Evolutionary conservation across 2,797 vertebrate species (phyloP).

Genomic region (Sphenopsis melanotis): DNA sequence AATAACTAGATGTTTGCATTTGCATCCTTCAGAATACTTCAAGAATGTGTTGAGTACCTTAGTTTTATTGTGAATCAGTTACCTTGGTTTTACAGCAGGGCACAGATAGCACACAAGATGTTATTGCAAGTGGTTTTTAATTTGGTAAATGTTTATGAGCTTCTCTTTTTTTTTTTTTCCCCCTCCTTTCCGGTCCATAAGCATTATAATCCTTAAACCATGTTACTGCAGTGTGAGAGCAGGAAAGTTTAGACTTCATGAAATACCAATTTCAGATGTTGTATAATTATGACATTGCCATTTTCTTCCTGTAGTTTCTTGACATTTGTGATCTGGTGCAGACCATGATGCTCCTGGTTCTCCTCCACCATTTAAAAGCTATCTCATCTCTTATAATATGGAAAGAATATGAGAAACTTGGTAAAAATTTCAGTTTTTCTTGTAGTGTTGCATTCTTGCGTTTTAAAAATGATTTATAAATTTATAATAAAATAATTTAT

Average conservation of each 20-base stretch:
- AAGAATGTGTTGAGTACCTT: not conserved
- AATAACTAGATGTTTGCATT: not conserved
- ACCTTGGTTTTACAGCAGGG: not conserved
- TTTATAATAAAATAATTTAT: no score
- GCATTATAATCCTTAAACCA: not conserved
- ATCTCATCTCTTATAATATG: not conserved
- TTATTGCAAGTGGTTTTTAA: not conserved
- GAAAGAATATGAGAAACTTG: not conserved
- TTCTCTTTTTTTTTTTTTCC: no score
- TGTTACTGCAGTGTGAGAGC: not conserved
- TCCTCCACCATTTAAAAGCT: not conserved
- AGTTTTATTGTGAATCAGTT: not conserved
- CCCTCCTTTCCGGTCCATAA: not conserved
- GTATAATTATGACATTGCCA: not conserved
- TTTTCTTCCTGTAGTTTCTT: not conserved
- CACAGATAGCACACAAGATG: not conserved
- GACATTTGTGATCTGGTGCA: not conserved
- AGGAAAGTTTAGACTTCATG: not conserved
- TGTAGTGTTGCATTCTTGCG: not conserved
- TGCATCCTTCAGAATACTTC: not conserved
- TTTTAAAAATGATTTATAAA: not conserved
- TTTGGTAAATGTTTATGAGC: not conserved
- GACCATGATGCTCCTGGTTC: not conserved
- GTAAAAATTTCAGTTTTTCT: not conserved
- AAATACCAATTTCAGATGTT: not conserved